Percentiles rank a stretch among this genome's conserved stretches.
These are phyloP conservation scores for Ranitomeya imitator DNA, from an alignment of 2,113 vertebrate species.

Conservation along the genomic window DNA sequence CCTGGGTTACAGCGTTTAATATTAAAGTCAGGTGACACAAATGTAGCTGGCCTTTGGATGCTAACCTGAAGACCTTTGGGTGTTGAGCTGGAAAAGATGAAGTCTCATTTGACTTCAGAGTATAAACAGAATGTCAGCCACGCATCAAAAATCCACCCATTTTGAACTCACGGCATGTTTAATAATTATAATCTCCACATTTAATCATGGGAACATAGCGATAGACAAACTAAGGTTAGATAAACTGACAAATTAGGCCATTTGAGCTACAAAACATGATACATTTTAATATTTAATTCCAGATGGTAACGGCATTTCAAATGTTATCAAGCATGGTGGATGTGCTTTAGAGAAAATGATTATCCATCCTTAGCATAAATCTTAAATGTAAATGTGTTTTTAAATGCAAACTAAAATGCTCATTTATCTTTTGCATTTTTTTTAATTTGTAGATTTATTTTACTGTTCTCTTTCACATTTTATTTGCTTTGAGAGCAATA, in stretches of 20 bases:
- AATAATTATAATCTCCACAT: constrained; percentile 83
- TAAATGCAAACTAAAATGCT: too few species aligned
- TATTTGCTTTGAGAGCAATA: not conserved
- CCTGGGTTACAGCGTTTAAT: constrained; percentile 62
- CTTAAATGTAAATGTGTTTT: not conserved
- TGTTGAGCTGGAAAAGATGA: constrained; percentile 85
- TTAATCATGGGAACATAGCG: constrained; percentile 76
- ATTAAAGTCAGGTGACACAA: constrained; percentile 72
- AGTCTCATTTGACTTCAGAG: constrained; percentile 73
- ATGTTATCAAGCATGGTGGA: not conserved
- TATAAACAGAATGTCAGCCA: constrained; percentile 77
- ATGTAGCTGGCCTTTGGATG: constrained; percentile 62
- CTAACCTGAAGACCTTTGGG: constrained; percentile 81
- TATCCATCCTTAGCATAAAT: not conserved
- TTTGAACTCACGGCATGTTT: constrained; percentile 68
- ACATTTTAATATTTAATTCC: constrained; percentile 61
- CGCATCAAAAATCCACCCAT: constrained; percentile 74
- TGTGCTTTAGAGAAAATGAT: not conserved
- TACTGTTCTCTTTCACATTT: not conserved
- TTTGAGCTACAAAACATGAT: constrained; percentile 61
- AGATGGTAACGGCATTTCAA: not conserved
- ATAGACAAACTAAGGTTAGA: constrained; percentile 79
- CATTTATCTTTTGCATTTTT: too few species aligned
- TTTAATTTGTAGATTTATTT: not conserved
- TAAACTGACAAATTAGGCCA: constrained; percentile 72